A percentile compares a stretch with the other conserved stretches of the same genome.
These are phyloP conservation scores for Ichneumoninae sp. DNA, from an alignment of 2,888 invertebrate species.

Conservation along the genomic window DNA sequence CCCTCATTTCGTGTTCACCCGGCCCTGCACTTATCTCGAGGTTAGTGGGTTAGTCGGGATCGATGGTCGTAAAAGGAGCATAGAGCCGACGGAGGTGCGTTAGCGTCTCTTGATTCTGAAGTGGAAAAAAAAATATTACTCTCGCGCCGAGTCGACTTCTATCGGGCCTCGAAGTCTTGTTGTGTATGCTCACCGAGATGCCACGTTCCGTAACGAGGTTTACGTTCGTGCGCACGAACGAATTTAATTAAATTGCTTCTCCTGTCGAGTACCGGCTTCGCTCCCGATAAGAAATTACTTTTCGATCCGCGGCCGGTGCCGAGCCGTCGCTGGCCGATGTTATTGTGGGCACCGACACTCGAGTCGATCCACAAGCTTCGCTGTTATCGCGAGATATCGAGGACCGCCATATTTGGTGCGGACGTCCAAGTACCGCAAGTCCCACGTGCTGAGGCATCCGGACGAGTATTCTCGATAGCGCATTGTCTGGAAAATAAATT, in stretches of 20 bases:
- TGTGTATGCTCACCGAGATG: slow-evolving; percentile 65
- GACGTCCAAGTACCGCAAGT: slow-evolving; percentile 34
- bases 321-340: slow-evolving; percentile 31
- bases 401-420: slow-evolving; percentile 41
- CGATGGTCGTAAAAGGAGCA: slow-evolving; percentile 44
- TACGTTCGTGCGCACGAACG: slow-evolving; percentile 67
- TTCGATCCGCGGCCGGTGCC: slow-evolving; percentile 68
- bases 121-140: slow-evolving; percentile 48
- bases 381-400: slow-evolving; percentile 63
- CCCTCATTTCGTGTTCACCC: not conserved
- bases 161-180: slow-evolving; percentile 42
- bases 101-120: slow-evolving; percentile 55
- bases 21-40: slow-evolving; percentile 36
- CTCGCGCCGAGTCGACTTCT: slow-evolving; percentile 4
- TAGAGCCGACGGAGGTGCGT: slow-evolving; percentile 47
- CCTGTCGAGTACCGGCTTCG: slow-evolving; percentile 46
- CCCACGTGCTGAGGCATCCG: slow-evolving; percentile 1
- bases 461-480: not conserved
- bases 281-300: slow-evolving; percentile 75
- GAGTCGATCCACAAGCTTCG: slow-evolving; percentile 54
- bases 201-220: slow-evolving; percentile 69
- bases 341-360: slow-evolving; percentile 53
- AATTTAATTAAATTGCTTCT: slow-evolving; percentile 77
- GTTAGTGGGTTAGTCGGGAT: slow-evolving; percentile 53
- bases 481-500: slow-evolving; percentile 30